Evolutionary conservation across 2,797 vertebrate species (phyloP), one percentile per base, ranked within the genome.

Genomic region (Acestrorhynchus altus): DNA sequence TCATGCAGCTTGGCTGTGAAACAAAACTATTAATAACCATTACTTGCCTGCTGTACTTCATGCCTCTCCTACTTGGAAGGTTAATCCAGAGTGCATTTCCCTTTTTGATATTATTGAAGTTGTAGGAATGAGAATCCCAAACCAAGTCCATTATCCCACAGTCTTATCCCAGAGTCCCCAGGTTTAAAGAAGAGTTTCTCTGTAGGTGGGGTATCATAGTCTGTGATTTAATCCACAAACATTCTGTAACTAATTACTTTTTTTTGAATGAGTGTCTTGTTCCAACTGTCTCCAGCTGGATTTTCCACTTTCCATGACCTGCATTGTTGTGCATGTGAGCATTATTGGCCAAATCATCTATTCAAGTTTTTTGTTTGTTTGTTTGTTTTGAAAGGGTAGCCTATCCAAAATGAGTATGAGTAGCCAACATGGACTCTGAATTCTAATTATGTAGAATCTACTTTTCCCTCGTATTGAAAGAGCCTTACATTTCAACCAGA

Each of bases 241-340:
- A 39, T 28, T 66, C 51, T 56, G 16, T 57, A 68, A 15, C 44
- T 65, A 65, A 39, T 67, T 76, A 64, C 49, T 49, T 31, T 65
- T 63, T 75, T 56, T 70, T 54, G 22, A 74, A 16, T 44, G 22
- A 74, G n/a, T 40, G 68, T 28, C 8, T 63, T 42, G 46, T 15
- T 28, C 44, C 13, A 8, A 13, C 26, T 18, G 44, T 49, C 22
- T 47, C 44, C 65, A 67, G 44, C 39, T 20, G 26, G 8, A 15
- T 22, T 68, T 44, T 68, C 22, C 44, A 60, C 70, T 75, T 74
- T 70, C 78, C 35, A 13, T 39, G 24, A 31, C 56, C 56, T 28
- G 26, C 26, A 15, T 59, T 28, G 15, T 12, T 4, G 24, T 10
- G 8, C 52, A 22, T 8, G 20, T 67, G 47, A 42, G 18, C 12